A percentile compares a stretch with the other conserved stretches of the same genome.
phyloP scores from a whole-genome alignment of 1,140 invertebrate genomes.

The Yoshiicerus persimilis region DNA sequence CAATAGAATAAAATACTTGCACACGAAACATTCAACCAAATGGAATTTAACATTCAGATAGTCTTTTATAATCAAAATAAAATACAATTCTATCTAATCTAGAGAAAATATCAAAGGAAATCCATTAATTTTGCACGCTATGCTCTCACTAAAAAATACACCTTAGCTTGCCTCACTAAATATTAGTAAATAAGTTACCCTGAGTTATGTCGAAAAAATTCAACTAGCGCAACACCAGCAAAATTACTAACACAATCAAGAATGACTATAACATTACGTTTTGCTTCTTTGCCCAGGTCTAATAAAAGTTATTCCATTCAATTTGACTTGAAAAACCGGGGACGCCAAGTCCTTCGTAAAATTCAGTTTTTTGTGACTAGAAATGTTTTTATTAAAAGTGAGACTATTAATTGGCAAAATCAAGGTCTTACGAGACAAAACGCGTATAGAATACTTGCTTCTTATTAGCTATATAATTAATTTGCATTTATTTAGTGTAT shows the following conservation, averaged over 20 bases:
- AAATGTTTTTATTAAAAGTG: not conserved
- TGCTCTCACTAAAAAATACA: not conserved
- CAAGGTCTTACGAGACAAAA: not conserved
- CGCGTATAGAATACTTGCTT: no score
- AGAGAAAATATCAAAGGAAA: not conserved
- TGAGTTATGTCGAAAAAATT: not conserved
- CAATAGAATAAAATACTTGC: not conserved
- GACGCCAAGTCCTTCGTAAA: not conserved
- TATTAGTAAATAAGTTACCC: not conserved
- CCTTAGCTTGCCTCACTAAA: not conserved
- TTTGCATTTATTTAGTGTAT: not conserved
- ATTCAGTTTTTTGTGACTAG: not conserved
- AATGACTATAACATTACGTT: no score
- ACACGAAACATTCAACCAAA: not conserved
- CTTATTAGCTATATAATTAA: not conserved
- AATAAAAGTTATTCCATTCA: not conserved
- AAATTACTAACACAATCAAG: not conserved
- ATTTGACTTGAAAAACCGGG: not conserved
- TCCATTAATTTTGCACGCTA: not conserved
- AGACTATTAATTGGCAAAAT: not conserved
- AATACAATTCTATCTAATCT: not conserved
- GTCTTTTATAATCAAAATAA: not conserved
- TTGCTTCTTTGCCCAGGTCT: not conserved
- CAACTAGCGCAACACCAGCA: no score
- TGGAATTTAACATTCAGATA: not conserved